phyloP scores from a whole-genome alignment of 2,797 vertebrate species.

The Sebastes aleutianus region DNA sequence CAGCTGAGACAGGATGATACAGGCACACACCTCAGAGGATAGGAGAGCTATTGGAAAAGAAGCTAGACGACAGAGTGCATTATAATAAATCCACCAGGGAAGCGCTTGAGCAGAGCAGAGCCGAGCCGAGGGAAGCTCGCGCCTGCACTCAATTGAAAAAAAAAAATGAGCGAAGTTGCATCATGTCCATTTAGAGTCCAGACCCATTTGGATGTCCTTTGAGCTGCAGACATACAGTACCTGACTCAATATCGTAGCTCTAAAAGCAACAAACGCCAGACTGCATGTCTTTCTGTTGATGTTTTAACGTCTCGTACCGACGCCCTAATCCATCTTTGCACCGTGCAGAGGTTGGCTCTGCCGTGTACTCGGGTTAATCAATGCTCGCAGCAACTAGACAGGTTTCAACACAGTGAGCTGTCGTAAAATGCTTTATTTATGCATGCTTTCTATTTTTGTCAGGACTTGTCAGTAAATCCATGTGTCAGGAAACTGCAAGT shows the following conservation, averaged over 20 bases:
- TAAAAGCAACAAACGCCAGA: neutral
- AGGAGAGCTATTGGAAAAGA: neutral
- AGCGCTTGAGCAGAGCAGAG: neutral
- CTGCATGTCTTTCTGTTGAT: neutral
- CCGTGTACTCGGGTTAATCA: neutral
- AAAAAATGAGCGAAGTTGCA: neutral
- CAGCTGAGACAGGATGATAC: neutral
- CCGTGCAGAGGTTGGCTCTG: neutral
- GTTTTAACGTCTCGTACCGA: neutral
- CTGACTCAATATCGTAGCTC: neutral
- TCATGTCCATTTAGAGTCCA: conserved; percentile 17
- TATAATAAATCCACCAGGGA: neutral
- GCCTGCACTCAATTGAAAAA: neutral
- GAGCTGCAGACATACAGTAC: neutral
- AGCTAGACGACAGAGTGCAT: neutral
- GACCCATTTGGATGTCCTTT: neutral
- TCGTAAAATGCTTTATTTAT: conserved; percentile 2
- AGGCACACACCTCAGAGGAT: neutral
- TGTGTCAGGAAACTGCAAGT: no score
- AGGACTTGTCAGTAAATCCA: neutral
- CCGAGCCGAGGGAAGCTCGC: neutral
- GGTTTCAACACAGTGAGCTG: neutral
- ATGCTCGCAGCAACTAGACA: neutral
- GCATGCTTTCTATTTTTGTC: neutral
- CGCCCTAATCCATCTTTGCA: conserved; percentile 4